These are phyloP conservation scores for Psittacula derbiana DNA, from an alignment of 2,797 vertebrate genomes.

Conservation along the genomic window DNA sequence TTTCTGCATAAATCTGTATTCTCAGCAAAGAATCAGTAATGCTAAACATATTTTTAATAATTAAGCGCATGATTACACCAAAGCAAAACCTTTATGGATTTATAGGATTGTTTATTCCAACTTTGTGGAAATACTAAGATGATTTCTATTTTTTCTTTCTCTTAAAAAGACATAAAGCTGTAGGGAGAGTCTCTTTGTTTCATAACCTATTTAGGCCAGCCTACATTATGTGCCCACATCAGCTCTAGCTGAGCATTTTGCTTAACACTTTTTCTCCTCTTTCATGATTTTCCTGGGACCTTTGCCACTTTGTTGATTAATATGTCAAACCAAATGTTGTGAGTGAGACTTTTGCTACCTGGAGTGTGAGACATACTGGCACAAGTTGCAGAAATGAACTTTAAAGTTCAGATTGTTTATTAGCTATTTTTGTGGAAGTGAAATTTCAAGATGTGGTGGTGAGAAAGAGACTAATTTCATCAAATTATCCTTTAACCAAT, in stretches of 20 bases:
- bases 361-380: background rate
- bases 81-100: background rate
- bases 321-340: conserved; percentile 57
- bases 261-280: conserved; percentile 27
- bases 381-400: conserved; percentile 43
- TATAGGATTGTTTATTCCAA: background rate
- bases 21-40: background rate
- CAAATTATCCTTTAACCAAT: conserved; percentile 31
- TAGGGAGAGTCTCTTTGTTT: background rate
- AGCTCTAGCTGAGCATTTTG: background rate
- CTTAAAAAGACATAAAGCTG: background rate
- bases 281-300: conserved; percentile 16
- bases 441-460: background rate
- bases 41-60: background rate
- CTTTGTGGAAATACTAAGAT: background rate
- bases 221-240: background rate
- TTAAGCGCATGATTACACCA: background rate
- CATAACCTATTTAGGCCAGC: background rate
- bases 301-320: conserved; percentile 43
- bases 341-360: conserved; percentile 14
- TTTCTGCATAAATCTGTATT: background rate
- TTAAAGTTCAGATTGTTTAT: conserved; percentile 39
- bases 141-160: background rate
- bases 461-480: conserved; percentile 18
- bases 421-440: background rate